Evolutionary conservation across 2,888 invertebrate species (phyloP), one percentile per base, ranked within the genome.

Genomic region (Chelonus formosanus): DNA sequence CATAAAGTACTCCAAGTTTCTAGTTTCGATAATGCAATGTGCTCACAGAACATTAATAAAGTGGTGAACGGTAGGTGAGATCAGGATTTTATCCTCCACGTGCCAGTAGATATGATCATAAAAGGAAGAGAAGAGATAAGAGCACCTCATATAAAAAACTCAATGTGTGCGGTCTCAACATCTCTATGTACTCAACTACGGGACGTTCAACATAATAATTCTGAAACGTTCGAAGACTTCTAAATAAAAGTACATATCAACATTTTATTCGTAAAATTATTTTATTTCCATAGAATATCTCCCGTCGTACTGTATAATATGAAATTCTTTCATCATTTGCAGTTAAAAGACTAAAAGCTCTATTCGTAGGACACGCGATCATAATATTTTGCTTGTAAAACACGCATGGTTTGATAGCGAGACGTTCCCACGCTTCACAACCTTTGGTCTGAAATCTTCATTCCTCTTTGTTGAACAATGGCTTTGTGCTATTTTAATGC

Each of bases 81-180:
- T 8, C 52, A 52, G 52, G 34, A 52, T 52, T 52, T 52, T 52
- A 52, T 31, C 6, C 32, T 32, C 52, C 6, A 52, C 34, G 34
- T 34, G 7, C 8, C 34, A 34, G 52, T 32, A 52, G 31, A 32
- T 32, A 52, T 32, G 34, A 52, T 8, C 34, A 8, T 52, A 52
- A 52, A 52, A 34, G 52, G 52, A 31, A 32, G 34, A 52, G 52
- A 52, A 32, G 52, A 7, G 32, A 52, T 52, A 52, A 52, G 34
- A 52, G 31, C 8, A 8, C 5, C 7, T 7, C 31, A 32, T 8
- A 32, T 34, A 31, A 52, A 32, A 52, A 32, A 32, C 52, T 8
- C 34, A 4, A n/a, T 8, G 52, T 32, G 20, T 20, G 34, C 8
- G 52, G 34, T 34, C 5, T 52, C 8, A 31, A 32, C 32, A 8